These are phyloP conservation scores for Lycopodina hypogea DNA, from an alignment of 37 sponge, comb jelly and placozoan genomes.

Conservation along the genomic window DNA sequence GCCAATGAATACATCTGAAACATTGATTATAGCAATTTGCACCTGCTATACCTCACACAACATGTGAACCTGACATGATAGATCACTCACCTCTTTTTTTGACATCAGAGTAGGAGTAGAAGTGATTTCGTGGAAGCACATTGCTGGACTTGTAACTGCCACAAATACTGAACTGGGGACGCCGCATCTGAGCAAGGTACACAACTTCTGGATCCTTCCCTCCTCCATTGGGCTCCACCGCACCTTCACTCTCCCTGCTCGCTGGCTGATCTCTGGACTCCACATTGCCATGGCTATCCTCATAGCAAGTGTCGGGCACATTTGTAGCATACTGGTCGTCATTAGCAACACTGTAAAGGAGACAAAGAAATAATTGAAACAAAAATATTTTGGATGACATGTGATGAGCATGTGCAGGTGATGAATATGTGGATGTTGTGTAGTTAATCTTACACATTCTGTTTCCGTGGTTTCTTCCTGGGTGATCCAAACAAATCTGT, in stretches of 20 bases:
- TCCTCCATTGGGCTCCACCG: background rate
- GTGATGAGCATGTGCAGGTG: background rate
- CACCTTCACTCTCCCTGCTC: no score
- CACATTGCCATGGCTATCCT: background rate
- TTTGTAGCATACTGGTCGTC: constrained; percentile 62
- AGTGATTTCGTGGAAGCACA: constrained; percentile 45
- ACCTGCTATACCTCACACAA: no score
- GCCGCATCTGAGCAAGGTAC: constrained; percentile 37
- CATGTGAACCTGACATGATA: no score
- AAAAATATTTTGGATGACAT: background rate
- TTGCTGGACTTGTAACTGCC: constrained; percentile 17
- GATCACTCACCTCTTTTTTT: constrained; percentile 46
- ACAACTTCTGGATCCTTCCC: constrained; percentile 19
- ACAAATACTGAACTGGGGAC: constrained; percentile 42
- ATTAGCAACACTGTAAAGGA: constrained; percentile 35
- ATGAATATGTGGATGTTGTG: no score
- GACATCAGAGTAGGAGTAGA: constrained; percentile 51
- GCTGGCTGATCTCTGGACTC: background rate
- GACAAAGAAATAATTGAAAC: background rate
- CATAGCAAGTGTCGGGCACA: constrained; percentile 27
- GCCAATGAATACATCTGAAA: no score
- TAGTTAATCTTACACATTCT: constrained; percentile 62
- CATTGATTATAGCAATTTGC: no score
- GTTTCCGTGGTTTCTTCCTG: constrained; percentile 63
- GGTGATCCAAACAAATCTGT: constrained; percentile 39